phyloP scores from a whole-genome alignment of 2,888 invertebrate species.

The Cataglyphis altisquamis region DNA sequence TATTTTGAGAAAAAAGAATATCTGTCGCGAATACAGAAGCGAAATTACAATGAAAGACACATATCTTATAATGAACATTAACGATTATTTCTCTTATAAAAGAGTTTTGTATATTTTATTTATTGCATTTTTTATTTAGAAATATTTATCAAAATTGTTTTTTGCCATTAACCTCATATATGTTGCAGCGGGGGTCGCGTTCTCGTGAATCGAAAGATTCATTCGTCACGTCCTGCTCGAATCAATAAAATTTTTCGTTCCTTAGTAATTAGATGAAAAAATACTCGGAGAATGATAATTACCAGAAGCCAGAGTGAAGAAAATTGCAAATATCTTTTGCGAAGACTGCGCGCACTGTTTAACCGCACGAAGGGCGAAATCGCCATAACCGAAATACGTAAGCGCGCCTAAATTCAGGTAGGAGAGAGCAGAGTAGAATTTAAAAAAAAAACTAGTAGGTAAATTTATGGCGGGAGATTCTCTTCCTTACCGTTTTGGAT shows the following conservation, averaged over 20 bases:
- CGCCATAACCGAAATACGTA: slow-evolving; percentile 10
- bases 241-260: not conserved
- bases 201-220: not conserved
- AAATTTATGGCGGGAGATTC: slow-evolving; percentile 25
- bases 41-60: not conserved
- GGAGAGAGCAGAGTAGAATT: slow-evolving; percentile 33
- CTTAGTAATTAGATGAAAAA: not conserved
- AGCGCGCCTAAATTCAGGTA: not conserved
- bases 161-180: not conserved
- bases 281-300: not conserved
- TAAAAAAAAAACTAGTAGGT: slow-evolving; percentile 41
- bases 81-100: not conserved
- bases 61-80: not conserved
- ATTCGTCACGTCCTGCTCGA: not conserved
- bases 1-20: slow-evolving; percentile 11
- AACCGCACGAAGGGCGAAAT: not conserved
- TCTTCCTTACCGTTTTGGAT: slow-evolving; percentile 16
- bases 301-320: not conserved
- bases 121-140: not conserved
- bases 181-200: not conserved
- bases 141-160: not conserved
- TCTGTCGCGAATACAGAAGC: not conserved
- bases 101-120: not conserved
- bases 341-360: not conserved
- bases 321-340: not conserved